Percentiles rank a stretch among this genome's conserved stretches.
These are phyloP conservation scores for Syndactyla subalaris DNA, from an alignment of 2,797 vertebrate genomes.

Conservation along the genomic window DNA sequence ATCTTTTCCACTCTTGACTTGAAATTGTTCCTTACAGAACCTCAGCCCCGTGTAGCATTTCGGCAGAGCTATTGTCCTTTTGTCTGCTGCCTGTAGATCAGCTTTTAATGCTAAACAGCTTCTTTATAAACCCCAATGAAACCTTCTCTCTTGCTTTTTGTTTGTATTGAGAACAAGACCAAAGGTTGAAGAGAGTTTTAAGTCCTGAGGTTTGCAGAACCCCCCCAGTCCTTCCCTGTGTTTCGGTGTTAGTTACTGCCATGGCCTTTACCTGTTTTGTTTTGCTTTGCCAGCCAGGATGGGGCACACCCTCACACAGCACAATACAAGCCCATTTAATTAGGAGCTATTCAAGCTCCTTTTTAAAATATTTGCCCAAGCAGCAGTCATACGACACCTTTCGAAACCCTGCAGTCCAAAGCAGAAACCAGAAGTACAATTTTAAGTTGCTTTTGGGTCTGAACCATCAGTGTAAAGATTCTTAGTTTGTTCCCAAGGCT, in stretches of 20 bases:
- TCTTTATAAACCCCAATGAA: slow-evolving; percentile 22
- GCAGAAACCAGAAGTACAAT: background rate
- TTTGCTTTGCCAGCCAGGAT: slow-evolving; percentile 4
- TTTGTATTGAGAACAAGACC: background rate
- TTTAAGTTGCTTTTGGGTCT: background rate
- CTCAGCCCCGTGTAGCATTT: slow-evolving; percentile 39
- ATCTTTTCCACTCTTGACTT: slow-evolving; percentile 33
- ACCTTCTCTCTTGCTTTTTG: background rate
- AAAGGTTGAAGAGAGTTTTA: slow-evolving; percentile 3
- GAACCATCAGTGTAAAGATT: background rate
- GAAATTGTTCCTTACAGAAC: slow-evolving; percentile 36
- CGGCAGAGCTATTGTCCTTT: slow-evolving; percentile 33
- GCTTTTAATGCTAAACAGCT: slow-evolving; percentile 33
- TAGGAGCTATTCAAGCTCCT: slow-evolving; percentile 14
- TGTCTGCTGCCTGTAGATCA: slow-evolving; percentile 23
- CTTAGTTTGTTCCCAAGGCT: background rate
- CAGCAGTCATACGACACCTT: background rate
- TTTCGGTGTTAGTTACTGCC: background rate
- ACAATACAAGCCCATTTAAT: slow-evolving; percentile 47
- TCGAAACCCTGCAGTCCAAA: background rate
- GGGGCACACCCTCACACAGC: slow-evolving; percentile 40
- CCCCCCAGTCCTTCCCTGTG: background rate
- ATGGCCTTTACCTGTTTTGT: slow-evolving; percentile 9
- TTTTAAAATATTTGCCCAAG: background rate
- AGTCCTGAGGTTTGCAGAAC: background rate